Evolutionary conservation across 2,888 invertebrate species (phyloP).

Genomic region (Meteorus colon): DNA sequence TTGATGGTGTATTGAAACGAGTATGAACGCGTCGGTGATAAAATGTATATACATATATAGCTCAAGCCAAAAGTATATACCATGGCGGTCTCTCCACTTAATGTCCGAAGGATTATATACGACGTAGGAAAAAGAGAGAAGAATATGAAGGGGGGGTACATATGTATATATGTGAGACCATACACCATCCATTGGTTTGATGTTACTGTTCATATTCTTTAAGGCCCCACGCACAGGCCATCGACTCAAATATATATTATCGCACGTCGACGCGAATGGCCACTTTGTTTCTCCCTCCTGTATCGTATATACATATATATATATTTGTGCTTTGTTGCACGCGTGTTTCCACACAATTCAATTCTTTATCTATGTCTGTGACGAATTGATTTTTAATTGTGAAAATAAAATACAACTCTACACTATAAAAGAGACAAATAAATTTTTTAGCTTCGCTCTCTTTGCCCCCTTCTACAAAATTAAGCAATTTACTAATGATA

Average conservation of each 20-base stretch:
- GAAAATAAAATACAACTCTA: background rate
- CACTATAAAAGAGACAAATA: too few species aligned
- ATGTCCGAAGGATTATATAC: slow-evolving; percentile 69
- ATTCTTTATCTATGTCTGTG: slow-evolving; percentile 23
- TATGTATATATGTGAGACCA: slow-evolving; percentile 35
- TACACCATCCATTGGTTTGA: slow-evolving; percentile 33
- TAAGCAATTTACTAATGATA: slow-evolving; percentile 73
- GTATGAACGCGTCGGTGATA: slow-evolving; percentile 70
- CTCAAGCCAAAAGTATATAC: slow-evolving; percentile 60
- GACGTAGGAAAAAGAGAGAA: slow-evolving; percentile 49
- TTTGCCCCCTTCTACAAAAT: slow-evolving; percentile 64
- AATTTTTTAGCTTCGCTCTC: slow-evolving; percentile 12
- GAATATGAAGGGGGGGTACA: slow-evolving; percentile 46
- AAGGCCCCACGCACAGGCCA: slow-evolving; percentile 57
- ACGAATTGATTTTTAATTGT: slow-evolving; percentile 19
- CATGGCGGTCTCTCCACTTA: slow-evolving; percentile 71
- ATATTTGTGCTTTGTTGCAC: background rate
- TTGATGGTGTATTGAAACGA: slow-evolving; percentile 73
- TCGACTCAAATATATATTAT: slow-evolving; percentile 61
- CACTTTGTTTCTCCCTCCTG: slow-evolving; percentile 59
- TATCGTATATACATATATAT: background rate
- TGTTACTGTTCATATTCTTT: slow-evolving; percentile 60
- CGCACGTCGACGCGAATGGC: slow-evolving; percentile 59
- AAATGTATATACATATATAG: slow-evolving; percentile 58
- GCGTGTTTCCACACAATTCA: slow-evolving; percentile 32